Base-by-base conservation (phyloP, 2,888 invertebrate genomes). In the Drosophila melanosoma region DNA sequence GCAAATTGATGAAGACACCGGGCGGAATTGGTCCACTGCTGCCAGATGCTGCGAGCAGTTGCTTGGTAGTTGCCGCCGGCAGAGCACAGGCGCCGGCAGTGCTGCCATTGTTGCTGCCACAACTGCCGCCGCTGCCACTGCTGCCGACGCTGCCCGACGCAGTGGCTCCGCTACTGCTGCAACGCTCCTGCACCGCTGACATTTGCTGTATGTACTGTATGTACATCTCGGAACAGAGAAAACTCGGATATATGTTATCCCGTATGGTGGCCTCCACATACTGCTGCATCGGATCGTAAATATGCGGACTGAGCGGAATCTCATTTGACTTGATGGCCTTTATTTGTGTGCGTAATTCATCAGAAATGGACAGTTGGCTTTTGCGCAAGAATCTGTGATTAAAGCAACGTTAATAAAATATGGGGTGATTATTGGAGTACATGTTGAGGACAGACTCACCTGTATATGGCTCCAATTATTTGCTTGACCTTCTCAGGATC, bases 221-320 rank as follows among this genome's bases (percentile, higher is more conserved):
- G 94, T 98, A 99, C 93, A 97, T 95, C 90, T 98, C 98, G 87
- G 98, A 98, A 87, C 96, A 96, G 80, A 99, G 95, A 94, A 99
- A 99, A 93, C 97, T 96, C 69, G 97, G 97, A 94, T 99, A 99
- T 74, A 97, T 97, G 71, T 97, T 96, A 92, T 96, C 96, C 79
- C 96, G 96, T 92, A 99, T 97, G 70, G 96, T 95, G 51, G 95
- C 95, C 91, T 98, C 98, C 89, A 95, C 95, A 94, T 97, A 96
- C 67, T 95, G 94, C 91, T 97, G 97, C 93, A 97, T 97, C 82
- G 95, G 95, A 93, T 98, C 97, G 93, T 98, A 98, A 87, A 99
- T 95, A 87, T 95, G 96, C 88, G 96, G 95, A 93, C 96, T 96
- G 88, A 96, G 95, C 87, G 94, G 94, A 82, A 95, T 94, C 91